These are phyloP conservation scores for Chionodraco myersi DNA, from an alignment of 2,113 vertebrate species.

Conservation along the genomic window DNA sequence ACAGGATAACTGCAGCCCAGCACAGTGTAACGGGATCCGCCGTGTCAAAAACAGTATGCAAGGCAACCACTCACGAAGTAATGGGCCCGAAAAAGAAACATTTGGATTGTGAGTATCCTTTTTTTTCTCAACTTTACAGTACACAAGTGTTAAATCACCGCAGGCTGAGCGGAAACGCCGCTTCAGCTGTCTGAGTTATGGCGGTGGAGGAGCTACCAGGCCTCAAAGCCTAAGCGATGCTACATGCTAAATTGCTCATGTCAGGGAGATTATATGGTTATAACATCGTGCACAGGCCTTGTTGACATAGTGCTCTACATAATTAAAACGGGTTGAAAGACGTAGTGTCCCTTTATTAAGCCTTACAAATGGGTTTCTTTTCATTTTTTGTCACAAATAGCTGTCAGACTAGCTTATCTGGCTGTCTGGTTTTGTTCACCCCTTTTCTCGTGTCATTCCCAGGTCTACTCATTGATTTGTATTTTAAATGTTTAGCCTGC, in stretches of 20 bases:
- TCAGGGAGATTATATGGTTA: slow-evolving; percentile 57
- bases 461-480: neutral
- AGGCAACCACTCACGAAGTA: slow-evolving; percentile 98
- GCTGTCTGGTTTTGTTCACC: slow-evolving; percentile 44
- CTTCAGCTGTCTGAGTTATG: slow-evolving; percentile 35
- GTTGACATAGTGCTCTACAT: neutral
- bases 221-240: slow-evolving; percentile 70
- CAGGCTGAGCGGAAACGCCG: slow-evolving; percentile 1
- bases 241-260: slow-evolving; percentile 56
- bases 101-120: slow-evolving; percentile 92
- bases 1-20: slow-evolving; percentile 97
- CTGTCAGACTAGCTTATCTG: slow-evolving; percentile 43
- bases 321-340: neutral
- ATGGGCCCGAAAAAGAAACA: slow-evolving; percentile 99
- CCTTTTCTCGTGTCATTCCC: neutral
- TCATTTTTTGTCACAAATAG: neutral
- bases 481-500: neutral
- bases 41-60: slow-evolving; percentile 96
- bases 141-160: slow-evolving; percentile 10
- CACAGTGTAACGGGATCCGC: slow-evolving; percentile 98
- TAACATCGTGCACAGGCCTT: slow-evolving; percentile 22
- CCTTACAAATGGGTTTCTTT: neutral
- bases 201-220: slow-evolving; percentile 63
- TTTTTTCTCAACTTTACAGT: neutral
- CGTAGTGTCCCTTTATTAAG: neutral